Conservation (phyloP, 1,140 invertebrate genomes). For the Elysia chlorotica region DNA sequence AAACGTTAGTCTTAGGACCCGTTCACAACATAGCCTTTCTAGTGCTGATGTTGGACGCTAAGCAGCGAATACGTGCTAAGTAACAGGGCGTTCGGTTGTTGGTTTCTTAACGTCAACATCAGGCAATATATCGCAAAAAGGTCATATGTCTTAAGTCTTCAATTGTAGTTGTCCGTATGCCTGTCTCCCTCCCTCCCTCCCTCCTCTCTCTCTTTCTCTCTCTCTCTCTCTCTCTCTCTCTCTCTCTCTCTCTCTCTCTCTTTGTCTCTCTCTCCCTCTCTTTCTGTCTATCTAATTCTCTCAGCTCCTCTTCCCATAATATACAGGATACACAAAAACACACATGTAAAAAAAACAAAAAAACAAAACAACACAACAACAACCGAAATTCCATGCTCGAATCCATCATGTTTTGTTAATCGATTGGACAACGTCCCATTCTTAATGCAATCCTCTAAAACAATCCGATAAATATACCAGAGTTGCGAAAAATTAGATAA, state of each 20-base stretch:
- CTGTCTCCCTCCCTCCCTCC: not conserved
- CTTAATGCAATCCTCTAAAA: not conserved
- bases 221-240: not conserved
- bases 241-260: not conserved
- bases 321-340: not conserved
- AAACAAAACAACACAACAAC: too few species aligned
- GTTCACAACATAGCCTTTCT: too few species aligned
- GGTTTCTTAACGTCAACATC: not conserved
- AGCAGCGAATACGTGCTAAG: constrained; percentile 1
- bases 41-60: too few species aligned
- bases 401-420: not conserved
- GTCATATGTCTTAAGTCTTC: not conserved
- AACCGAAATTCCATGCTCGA: not conserved
- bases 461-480: too few species aligned
- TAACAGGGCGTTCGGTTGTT: not conserved
- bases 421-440: not conserved
- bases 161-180: not conserved
- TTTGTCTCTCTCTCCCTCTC: not conserved
- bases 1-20: not conserved
- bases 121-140: not conserved
- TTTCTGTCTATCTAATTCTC: not conserved
- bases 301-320: not conserved
- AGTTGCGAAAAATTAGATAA: too few species aligned
- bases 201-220: not conserved
- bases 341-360: too few species aligned